Base-by-base conservation (phyloP, 2,888 invertebrate species). In the Eupithecia exiguata region DNA sequence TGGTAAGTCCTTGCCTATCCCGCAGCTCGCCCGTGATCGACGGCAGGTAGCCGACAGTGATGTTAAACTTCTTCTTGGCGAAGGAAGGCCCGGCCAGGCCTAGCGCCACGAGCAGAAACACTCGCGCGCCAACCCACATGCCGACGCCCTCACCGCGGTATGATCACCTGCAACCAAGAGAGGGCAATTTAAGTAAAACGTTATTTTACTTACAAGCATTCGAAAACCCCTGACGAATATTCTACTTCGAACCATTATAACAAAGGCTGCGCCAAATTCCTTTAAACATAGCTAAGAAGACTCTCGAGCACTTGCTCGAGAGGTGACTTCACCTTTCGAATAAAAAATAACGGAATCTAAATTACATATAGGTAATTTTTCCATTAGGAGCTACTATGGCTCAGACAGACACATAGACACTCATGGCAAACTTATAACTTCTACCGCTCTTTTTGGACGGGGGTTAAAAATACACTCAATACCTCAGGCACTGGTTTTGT, bases 1-100 rank as follows among this genome's bases (percentile, higher is more conserved):
- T 97, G 79, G 97, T 96, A 84, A 98, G 95, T 30, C 98, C 98
- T 92, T 97, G 97, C 79, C 97, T 95, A 88, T 97, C 97, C 84
- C 96, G 96, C 81, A 96, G 95, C 72, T 95, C 96, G 83, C 97
- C 97, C 90, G 96, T 97, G 87, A 97, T 96, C 73, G 98, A 97
- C 70, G 98, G 97, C 86, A 98, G 95, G 92, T 98, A 98, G 78
- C 98, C 98, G 84, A 98, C 96, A 83, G 96, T 97, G 85, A 98
- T 95, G 84, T 92, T 93, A 88, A 87, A 91, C 84, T 89, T 90
- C 85, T 93, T 92, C 82, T 89, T 91, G 88, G 91, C 92, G 86
- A 89, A 90, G 87, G 92, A 89, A 88, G 92, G 95, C 89, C 92
- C 95, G 92, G 94, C 95, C 91, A 93, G 88, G 89, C 93, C 93